A percentile compares a stretch with the other conserved stretches of the same genome.
Conservation (phyloP, 2,113 vertebrate species). For the Bucco capensis region DNA sequence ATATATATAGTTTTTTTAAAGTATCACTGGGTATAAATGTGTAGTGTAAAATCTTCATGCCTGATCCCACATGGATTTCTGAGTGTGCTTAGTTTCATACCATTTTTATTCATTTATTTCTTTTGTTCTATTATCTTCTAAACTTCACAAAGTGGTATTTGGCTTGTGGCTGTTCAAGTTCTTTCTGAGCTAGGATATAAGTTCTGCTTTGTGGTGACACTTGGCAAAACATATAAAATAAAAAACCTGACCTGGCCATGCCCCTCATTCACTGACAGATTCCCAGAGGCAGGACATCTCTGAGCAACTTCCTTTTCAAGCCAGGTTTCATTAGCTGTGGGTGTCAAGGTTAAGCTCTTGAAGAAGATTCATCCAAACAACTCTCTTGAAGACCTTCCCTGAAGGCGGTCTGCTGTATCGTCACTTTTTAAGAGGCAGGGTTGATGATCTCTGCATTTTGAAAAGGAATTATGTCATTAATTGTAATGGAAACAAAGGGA, state of each 20-base stretch:
- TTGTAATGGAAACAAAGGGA: neutral
- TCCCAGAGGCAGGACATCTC: neutral
- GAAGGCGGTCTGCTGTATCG: neutral
- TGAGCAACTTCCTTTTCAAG: neutral
- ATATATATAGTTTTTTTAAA: neutral
- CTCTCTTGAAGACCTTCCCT: neutral
- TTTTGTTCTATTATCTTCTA: neutral
- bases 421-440: neutral
- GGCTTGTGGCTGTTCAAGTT: neutral
- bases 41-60: neutral
- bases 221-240: constrained; percentile 1
- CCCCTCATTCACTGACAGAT: neutral
- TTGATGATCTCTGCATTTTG: neutral
- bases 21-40: neutral
- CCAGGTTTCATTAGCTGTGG: neutral
- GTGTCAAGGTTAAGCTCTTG: neutral
- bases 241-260: neutral
- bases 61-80: neutral
- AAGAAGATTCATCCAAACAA: constrained; percentile 12
- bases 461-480: neutral
- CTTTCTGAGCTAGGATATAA: neutral
- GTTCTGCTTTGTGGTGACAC: neutral
- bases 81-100: neutral
- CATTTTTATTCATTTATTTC: neutral
- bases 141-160: neutral